Conservation (phyloP, 2,888 invertebrate species). For the Ommatoiulus sabulosus region DNA sequence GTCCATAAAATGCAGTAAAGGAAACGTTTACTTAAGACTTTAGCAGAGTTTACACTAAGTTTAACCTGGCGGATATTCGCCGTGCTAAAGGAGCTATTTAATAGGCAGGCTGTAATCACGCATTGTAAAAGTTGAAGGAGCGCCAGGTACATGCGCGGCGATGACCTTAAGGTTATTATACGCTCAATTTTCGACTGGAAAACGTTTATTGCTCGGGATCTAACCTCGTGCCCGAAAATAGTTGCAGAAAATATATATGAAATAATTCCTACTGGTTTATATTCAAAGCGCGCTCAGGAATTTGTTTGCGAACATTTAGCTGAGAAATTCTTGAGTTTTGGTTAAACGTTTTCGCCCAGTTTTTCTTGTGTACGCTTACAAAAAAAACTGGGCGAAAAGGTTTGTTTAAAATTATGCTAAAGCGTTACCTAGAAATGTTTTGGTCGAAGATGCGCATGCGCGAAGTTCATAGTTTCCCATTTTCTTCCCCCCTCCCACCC, state of each 20-base stretch:
- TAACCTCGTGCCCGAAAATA: slow-evolving; percentile 4
- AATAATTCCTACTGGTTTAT: background rate
- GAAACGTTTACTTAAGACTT: slow-evolving; percentile 47
- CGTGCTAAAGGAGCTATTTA: background rate
- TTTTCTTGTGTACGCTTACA: too few species aligned
- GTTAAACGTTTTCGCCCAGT: too few species aligned
- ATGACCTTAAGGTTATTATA: slow-evolving; percentile 7
- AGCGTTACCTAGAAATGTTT: too few species aligned
- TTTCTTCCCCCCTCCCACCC: too few species aligned
- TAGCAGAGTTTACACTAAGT: slow-evolving; percentile 17
- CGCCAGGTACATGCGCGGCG: slow-evolving; percentile 18
- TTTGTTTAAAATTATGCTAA: too few species aligned
- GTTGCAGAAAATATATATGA: background rate
- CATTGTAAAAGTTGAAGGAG: background rate
- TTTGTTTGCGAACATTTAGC: too few species aligned
- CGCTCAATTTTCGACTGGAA: background rate
- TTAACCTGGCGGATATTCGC: slow-evolving; percentile 24
- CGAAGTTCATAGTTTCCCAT: too few species aligned
- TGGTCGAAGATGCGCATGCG: too few species aligned
- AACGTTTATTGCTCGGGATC: background rate
- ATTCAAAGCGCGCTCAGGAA: background rate
- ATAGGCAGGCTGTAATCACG: slow-evolving; percentile 2
- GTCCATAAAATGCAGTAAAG: slow-evolving; percentile 32
- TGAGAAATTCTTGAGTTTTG: too few species aligned
- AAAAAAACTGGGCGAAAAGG: too few species aligned